Evolutionary conservation across 2,888 invertebrate species (phyloP).

Genomic region (Sminthurinus aureus): DNA sequence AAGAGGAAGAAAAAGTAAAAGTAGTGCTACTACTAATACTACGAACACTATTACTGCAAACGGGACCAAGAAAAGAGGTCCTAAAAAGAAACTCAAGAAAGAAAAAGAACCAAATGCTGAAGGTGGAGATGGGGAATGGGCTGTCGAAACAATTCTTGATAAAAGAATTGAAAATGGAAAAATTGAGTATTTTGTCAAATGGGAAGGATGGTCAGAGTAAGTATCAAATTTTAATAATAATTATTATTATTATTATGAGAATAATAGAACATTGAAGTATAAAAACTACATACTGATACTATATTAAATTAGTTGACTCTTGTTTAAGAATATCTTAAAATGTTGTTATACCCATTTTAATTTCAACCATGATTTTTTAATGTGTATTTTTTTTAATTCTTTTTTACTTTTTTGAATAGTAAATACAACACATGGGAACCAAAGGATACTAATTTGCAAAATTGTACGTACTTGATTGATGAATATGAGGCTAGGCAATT

Average conservation of each 20-base stretch:
- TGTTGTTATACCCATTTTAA: no score
- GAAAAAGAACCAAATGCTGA: conserved; percentile 8
- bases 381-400: neutral
- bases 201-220: conserved; percentile 53
- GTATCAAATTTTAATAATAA: neutral
- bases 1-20: neutral
- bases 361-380: neutral
- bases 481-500: neutral
- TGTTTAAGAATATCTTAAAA: no score
- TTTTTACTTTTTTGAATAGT: conserved; percentile 28
- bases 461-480: conserved; percentile 34
- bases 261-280: neutral
- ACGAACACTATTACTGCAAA: neutral
- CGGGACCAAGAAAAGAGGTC: neutral
- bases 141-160: conserved; percentile 49
- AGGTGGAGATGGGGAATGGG: conserved; percentile 40
- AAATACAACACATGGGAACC: conserved; percentile 51
- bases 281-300: no score
- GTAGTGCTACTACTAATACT: neutral
- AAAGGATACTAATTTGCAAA: conserved; percentile 38
- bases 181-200: conserved; percentile 49
- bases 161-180: conserved; percentile 42
- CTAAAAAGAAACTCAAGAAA: conserved; percentile 11
- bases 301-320: no score
- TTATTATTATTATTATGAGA: neutral